phyloP scores from a whole-genome alignment of 2,113 vertebrate species.

The Eubucco bourcierii region DNA sequence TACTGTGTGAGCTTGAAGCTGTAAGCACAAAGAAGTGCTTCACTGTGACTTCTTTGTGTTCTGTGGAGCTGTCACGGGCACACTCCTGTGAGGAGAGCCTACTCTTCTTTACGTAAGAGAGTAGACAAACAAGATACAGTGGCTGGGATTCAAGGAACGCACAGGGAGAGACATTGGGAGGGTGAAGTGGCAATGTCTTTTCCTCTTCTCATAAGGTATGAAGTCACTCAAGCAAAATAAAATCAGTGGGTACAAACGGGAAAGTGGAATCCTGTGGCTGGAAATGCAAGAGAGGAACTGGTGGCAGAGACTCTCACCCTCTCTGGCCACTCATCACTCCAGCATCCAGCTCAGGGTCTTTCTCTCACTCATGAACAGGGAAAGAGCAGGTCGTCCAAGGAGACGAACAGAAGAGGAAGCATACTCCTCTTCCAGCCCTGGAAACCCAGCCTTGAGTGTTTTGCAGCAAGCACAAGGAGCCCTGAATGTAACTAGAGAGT shows the following conservation, averaged over 20 bases:
- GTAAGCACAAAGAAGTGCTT: slow-evolving; percentile 14
- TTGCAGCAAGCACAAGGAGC: accelerated
- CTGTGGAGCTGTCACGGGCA: slow-evolving; percentile 15
- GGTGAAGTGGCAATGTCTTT: neutral
- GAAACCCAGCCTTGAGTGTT: neutral
- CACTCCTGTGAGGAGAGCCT: slow-evolving; percentile 16
- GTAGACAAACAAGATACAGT: slow-evolving; percentile 30
- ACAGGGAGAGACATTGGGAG: neutral
- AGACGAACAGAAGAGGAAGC: neutral
- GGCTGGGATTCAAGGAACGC: neutral
- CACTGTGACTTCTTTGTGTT: slow-evolving; percentile 19
- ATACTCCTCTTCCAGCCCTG: accelerated
- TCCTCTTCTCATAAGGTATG: neutral
- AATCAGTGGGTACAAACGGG: neutral
- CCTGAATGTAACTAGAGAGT: neutral
- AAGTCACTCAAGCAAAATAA: neutral
- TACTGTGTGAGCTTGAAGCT: neutral
- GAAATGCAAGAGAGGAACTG: neutral
- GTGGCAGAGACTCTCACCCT: neutral
- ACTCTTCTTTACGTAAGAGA: slow-evolving; percentile 4
- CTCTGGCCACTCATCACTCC: accelerated
- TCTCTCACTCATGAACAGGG: neutral
- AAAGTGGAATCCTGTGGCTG: neutral
- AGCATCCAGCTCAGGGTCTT: neutral
- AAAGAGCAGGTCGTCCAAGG: neutral